These are phyloP conservation scores for Botrylloides violaceus DNA, from an alignment of 23 tunicate genomes.

Conservation along the genomic window DNA sequence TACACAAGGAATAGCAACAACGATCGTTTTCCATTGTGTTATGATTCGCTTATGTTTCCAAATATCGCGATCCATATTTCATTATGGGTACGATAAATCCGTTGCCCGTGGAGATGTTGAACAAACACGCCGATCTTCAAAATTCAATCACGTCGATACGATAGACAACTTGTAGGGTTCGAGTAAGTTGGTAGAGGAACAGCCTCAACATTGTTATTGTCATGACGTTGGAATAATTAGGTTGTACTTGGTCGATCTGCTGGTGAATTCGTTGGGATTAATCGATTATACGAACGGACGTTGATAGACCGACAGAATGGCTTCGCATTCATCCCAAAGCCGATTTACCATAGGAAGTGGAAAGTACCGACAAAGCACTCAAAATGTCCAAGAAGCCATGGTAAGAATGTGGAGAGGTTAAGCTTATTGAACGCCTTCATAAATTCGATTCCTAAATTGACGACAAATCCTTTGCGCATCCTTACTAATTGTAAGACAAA, in stretches of 20 bases:
- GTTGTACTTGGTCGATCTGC: too few species aligned
- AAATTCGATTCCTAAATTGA: background rate
- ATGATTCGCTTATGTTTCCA: background rate
- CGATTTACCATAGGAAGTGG: conserved; percentile 28
- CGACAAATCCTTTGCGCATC: background rate
- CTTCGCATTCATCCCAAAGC: conserved; percentile 8
- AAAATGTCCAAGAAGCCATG: conserved; percentile 90
- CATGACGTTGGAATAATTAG: too few species aligned
- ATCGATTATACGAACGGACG: background rate
- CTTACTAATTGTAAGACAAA: too few species aligned
- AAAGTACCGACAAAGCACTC: conserved; percentile 89
- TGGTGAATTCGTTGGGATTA: background rate
- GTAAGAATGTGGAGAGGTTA: too few species aligned
- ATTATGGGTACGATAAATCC: background rate
- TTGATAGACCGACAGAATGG: conserved; percentile 11
- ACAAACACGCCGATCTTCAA: background rate
- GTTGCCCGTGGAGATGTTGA: background rate
- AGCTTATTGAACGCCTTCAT: too few species aligned
- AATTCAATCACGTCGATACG: background rate
- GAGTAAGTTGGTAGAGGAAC: too few species aligned
- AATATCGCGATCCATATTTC: background rate
- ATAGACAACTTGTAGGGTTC: background rate
- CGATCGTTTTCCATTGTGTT: background rate
- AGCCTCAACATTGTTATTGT: too few species aligned
- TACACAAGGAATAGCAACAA: background rate